Base-by-base conservation (phyloP, 2,888 invertebrate species). In the Bellardia bayeri region DNA sequence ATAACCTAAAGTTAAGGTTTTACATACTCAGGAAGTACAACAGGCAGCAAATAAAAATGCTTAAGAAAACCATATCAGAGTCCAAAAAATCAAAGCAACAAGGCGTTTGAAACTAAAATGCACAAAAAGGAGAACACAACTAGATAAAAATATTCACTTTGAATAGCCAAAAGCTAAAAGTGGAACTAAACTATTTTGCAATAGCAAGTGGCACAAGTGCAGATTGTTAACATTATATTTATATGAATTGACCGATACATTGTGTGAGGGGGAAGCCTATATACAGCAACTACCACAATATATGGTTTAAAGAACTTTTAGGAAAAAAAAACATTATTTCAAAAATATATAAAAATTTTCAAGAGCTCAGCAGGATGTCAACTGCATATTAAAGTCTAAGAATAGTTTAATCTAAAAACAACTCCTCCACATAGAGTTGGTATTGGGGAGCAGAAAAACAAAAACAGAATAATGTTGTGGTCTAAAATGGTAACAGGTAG, bases 201-300 rank as follows among this genome's bases (percentile, higher is more conserved):
- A 86, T 85, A 84, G 88, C 89, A 86, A 89, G 89, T 90, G 91
- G 90, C 91, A 91, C 92, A 92, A 92, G 92, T 92, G 92, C 92
- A 92, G 92, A 92, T 92, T 91, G 90, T 90, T 89, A 92, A 89
- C 91, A 90, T 91, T 90, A 91, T 92, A 91, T 91, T 91, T 90
- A 91, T 91, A 91, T 91, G 92, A 91, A 91, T 91, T 91, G 92
- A 91, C 91, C 91, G 82, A 84, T 80, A 76, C 30, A 23, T 78
- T 54, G 23, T 54, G 45, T 42, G 69, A 61, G 61, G 42, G 23
- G 61, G 23, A 83, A 83, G 76, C 76, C 76, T 71, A 37, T 83
- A 30, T 23, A 1, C 23, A 16, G 14, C 1, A 16, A 37, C n/a
- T 9, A 40, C 42, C 7, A 49, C 14, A 37, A 63, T 56, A 68